Evolutionary conservation across 2,797 vertebrate genomes (phyloP).

Genomic region (Brachyalestes nurse): DNA sequence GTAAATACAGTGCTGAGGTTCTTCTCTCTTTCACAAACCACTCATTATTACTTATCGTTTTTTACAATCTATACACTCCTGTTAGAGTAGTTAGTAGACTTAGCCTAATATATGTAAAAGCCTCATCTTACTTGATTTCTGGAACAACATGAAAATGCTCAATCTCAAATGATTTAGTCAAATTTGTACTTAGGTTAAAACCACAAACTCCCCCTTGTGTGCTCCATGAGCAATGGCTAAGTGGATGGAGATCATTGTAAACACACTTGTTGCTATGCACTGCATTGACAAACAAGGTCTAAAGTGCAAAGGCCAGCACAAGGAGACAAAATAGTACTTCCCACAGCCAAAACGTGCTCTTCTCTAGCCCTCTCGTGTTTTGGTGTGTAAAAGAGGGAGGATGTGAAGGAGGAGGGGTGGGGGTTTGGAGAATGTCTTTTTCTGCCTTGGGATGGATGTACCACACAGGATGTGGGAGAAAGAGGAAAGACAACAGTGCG

Average conservation of each 20-base stretch:
- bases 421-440: conserved; percentile 45
- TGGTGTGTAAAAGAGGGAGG: conserved; percentile 48
- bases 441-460: conserved; percentile 66
- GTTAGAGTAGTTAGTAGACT: conserved; percentile 58
- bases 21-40: conserved; percentile 33
- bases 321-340: conserved; percentile 28
- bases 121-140: conserved; percentile 43
- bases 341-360: conserved; percentile 29
- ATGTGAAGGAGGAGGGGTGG: conserved; percentile 19
- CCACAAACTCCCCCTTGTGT: conserved; percentile 65
- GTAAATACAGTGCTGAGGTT: neutral
- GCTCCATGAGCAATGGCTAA: conserved; percentile 54
- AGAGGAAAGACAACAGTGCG: conserved; percentile 66
- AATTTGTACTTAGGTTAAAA: conserved; percentile 72
- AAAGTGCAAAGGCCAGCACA: conserved; percentile 41
- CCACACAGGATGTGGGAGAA: conserved; percentile 79
- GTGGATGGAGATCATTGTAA: conserved; percentile 55
- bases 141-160: neutral
- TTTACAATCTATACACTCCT: conserved; percentile 46
- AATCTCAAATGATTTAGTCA: conserved; percentile 67
- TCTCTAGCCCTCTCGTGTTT: conserved; percentile 50
- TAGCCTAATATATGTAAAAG: conserved; percentile 68
- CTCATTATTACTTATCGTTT: conserved; percentile 15
- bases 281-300: conserved; percentile 50
- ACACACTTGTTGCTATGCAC: conserved; percentile 66